Conservation (phyloP, 1,140 invertebrate species). For the Idris sp. region DNA sequence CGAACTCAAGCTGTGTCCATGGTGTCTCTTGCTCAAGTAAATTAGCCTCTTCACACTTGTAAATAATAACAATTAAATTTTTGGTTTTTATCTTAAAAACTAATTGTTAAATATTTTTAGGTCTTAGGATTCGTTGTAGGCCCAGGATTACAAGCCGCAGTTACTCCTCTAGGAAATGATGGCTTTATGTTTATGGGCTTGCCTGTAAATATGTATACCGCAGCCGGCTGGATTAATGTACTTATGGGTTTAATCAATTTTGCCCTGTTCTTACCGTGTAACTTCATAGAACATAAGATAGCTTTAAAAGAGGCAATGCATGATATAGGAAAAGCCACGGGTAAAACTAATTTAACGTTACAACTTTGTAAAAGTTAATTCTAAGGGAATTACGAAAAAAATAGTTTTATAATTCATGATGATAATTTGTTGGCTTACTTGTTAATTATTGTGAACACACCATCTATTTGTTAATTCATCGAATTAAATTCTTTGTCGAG, state of each 20-base stretch:
- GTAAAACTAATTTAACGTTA: too few species aligned
- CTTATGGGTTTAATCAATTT: conserved; percentile 87
- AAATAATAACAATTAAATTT: too few species aligned
- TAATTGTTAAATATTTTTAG: too few species aligned
- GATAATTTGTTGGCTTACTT: too few species aligned
- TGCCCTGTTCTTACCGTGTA: conserved; percentile 84
- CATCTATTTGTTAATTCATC: too few species aligned
- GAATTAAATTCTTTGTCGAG: too few species aligned
- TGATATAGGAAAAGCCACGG: conserved; percentile 80
- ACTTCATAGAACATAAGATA: conserved; percentile 85
- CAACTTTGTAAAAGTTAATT: too few species aligned
- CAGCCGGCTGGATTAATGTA: conserved; percentile 90
- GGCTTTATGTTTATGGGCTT: conserved; percentile 80
- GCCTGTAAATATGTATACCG: conserved; percentile 92
- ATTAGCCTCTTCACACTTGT: too few species aligned
- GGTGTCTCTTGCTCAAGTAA: conserved; percentile 88
- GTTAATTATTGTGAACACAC: too few species aligned
- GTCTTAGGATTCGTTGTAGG: conserved; percentile 93
- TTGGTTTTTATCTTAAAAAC: too few species aligned
- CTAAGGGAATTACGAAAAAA: too few species aligned
- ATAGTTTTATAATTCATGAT: too few species aligned
- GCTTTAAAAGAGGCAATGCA: conserved; percentile 86
- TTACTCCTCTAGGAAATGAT: conserved; percentile 85
- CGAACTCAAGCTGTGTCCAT: conserved; percentile 90
- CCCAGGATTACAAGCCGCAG: conserved; percentile 86